Evolutionary conservation across 2,797 vertebrate species (phyloP).

Genomic region (Hypotaenidia philippensis): DNA sequence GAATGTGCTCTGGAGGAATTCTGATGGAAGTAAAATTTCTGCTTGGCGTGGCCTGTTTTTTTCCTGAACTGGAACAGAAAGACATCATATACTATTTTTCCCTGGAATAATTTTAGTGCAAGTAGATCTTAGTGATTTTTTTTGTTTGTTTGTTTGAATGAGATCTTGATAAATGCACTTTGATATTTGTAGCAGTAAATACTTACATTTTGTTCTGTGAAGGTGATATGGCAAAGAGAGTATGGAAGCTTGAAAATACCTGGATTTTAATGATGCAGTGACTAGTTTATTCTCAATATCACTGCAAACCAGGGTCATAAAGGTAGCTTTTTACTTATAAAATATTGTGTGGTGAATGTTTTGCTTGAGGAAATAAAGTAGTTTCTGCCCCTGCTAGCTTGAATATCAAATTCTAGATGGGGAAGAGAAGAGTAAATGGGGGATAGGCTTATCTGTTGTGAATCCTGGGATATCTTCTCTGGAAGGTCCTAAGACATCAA

Average conservation of each 20-base stretch:
- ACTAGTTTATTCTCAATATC: neutral
- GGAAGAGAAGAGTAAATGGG: neutral
- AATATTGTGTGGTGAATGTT: neutral
- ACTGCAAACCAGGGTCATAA: neutral
- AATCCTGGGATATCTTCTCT: neutral
- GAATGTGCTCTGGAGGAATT: conserved; percentile 10
- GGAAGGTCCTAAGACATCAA: neutral
- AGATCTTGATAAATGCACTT: neutral
- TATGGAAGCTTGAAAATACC: neutral
- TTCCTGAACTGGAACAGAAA: neutral
- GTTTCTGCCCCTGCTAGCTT: neutral
- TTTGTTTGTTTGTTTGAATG: neutral
- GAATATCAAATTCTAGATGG: neutral
- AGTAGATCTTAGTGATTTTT: neutral
- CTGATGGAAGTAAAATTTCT: conserved; percentile 4
- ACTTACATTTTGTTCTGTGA: conserved; percentile 2
- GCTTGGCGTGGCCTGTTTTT: neutral
- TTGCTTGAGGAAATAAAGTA: neutral
- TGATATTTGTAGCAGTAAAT: neutral
- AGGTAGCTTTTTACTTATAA: neutral
- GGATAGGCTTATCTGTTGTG: neutral
- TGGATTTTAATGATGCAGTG: conserved; percentile 4
- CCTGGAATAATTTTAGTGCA: neutral
- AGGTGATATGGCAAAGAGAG: neutral
- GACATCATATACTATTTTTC: neutral